Evolutionary conservation across 2,888 invertebrate species (phyloP), one percentile per base, ranked within the genome.

Genomic region (Drymonia ruficornis): DNA sequence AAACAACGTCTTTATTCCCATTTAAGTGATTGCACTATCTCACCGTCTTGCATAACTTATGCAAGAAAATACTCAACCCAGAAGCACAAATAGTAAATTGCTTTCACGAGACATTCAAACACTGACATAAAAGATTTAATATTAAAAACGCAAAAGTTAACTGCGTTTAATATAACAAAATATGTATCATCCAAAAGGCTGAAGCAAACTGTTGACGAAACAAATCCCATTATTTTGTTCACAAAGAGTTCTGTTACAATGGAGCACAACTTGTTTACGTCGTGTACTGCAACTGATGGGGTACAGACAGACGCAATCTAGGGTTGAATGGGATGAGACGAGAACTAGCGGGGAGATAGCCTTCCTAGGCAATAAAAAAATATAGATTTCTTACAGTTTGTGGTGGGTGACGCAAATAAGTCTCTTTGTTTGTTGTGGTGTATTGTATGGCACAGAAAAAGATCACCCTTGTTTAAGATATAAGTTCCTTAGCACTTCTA

Each of bases 181-280:
- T 56, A 61, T 34, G 42, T 61, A 49, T 58, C 56, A 55, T 67
- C 50, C 59, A 43, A 48, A 43, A 50, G 34, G 46, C 48, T 23
- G 18, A 47, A 54, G 38, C 40, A n/a, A 40, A 7, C 15, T 34
- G 47, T 13, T 43, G 50, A 15, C 19, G 34, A 36, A 54, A 75
- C 71, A 77, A 80, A 81, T 78, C 76, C 72, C 78, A 80, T 83
- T 86, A 84, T 43, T 84, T 78, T 80, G 70, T 72, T 61, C 53
- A 80, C 76, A 82, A 84, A 83, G 74, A 70, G 59, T 61, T 86
- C 84, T 83, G 80, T 74, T 75, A 83, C 78, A 85, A 82, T 82
- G 65, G 68, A 62, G 78, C 71, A 76, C 78, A 82, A 81, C 81
- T 85, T 87, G 84, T 86, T 86, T 86, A 81, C 77, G 79, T 83